These are phyloP conservation scores for Heliconius sara DNA, from an alignment of 2,888 invertebrate species.

Conservation along the genomic window DNA sequence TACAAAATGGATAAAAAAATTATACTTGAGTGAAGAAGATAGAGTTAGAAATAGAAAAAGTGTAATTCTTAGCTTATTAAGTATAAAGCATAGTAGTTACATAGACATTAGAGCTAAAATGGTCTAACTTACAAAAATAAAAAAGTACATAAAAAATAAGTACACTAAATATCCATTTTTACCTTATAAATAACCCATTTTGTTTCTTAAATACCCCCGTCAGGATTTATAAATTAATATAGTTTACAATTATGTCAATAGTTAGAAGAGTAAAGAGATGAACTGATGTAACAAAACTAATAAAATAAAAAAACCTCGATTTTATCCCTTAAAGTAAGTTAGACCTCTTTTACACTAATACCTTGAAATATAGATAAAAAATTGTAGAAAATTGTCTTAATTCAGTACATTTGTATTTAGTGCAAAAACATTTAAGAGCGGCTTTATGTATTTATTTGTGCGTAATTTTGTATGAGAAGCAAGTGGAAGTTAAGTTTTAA, in stretches of 20 bases:
- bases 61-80: constrained; percentile 39
- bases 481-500: constrained; percentile 23
- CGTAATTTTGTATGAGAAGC: constrained; percentile 30
- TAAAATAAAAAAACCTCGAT: not conserved
- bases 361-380: constrained; percentile 31
- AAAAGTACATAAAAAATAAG: not conserved
- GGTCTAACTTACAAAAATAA: not conserved
- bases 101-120: not conserved
- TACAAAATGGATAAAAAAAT: not conserved
- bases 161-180: not conserved
- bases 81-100: constrained; percentile 24
- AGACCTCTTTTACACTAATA: not conserved
- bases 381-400: constrained; percentile 33
- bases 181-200: not conserved
- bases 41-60: constrained; percentile 32
- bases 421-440: constrained; percentile 31
- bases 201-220: not conserved
- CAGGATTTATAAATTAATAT: no score
- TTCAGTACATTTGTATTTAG: constrained; percentile 23
- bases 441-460: constrained; percentile 28
- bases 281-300: not conserved
- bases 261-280: not conserved
- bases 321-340: not conserved
- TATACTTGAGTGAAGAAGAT: constrained; percentile 5
- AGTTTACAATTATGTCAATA: not conserved